Conservation (phyloP, 1,140 invertebrate species). For the Doryteuthis pealeii region DNA sequence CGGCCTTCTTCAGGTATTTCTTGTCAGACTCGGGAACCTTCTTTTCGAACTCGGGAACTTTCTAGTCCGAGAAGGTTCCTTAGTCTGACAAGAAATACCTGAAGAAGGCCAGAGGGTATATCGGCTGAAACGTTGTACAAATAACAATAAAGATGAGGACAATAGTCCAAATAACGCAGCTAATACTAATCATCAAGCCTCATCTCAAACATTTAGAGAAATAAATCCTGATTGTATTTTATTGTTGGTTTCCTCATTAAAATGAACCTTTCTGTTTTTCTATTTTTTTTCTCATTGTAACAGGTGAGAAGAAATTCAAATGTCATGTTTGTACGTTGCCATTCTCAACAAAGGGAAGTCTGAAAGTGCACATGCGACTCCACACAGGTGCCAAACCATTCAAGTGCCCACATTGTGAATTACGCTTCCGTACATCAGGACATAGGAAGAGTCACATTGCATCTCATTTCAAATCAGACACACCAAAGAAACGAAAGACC, state of each 20-base stretch:
- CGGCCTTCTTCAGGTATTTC: no score
- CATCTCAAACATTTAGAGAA: background rate
- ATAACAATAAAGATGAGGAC: no score
- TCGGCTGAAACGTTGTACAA: no score
- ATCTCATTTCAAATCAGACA: constrained; percentile 56
- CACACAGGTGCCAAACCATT: constrained; percentile 73
- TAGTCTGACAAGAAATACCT: no score
- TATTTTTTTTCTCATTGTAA: constrained; percentile 16
- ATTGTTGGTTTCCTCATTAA: background rate
- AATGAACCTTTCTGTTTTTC: background rate
- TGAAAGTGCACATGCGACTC: constrained; percentile 74
- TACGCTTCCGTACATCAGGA: constrained; percentile 66
- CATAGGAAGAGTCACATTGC: constrained; percentile 62
- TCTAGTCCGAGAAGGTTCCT: no score
- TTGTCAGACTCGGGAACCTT: no score
- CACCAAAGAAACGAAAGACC: constrained; percentile 29
- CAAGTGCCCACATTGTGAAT: constrained; percentile 68
- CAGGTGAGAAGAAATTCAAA: constrained; percentile 56
- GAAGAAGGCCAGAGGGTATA: no score
- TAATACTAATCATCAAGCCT: no score
- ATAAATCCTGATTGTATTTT: background rate
- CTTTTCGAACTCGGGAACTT: no score
- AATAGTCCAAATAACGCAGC: no score
- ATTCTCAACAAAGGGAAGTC: constrained; percentile 60
- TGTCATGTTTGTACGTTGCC: constrained; percentile 57